A percentile compares a stretch with the other conserved stretches of the same genome.
Evolutionary conservation across 2,888 invertebrate species (phyloP).

Genomic region (Lamellibrachia satsuma): DNA sequence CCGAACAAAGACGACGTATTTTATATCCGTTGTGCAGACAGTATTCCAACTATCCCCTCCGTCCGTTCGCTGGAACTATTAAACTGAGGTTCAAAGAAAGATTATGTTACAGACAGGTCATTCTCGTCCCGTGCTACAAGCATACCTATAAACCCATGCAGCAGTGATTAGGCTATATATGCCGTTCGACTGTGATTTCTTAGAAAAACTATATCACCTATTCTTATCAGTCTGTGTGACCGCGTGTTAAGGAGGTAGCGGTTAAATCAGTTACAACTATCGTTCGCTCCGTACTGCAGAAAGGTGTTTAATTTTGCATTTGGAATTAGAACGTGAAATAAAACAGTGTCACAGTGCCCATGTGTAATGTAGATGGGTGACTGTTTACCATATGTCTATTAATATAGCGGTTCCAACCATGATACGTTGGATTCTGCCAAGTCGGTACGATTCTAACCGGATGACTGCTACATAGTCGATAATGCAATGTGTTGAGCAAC

Average conservation of each 20-base stretch:
- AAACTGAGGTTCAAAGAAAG: not conserved
- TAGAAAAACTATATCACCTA: conserved; percentile 17
- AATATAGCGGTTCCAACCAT: not conserved
- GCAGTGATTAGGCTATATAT: not conserved
- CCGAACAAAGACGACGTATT: not conserved
- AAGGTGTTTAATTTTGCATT: not conserved
- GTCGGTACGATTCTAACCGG: not conserved
- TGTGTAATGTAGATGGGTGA: not conserved
- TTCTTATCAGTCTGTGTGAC: not conserved
- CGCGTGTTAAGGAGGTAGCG: not conserved
- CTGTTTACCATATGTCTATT: not conserved
- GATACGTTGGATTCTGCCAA: not conserved
- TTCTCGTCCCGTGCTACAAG: not conserved
- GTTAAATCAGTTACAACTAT: not conserved
- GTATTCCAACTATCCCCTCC: not conserved
- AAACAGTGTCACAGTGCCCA: not conserved
- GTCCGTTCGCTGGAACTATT: not conserved
- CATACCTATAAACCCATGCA: not conserved
- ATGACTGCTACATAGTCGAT: not conserved
- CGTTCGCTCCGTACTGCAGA: not conserved
- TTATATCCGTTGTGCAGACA: not conserved
- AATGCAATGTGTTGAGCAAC: not conserved
- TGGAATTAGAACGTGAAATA: not conserved
- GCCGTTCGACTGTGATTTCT: not conserved
- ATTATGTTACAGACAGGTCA: not conserved